Base-by-base conservation (phyloP, 2,113 vertebrate species). In the Cochlearius cochlearius region DNA sequence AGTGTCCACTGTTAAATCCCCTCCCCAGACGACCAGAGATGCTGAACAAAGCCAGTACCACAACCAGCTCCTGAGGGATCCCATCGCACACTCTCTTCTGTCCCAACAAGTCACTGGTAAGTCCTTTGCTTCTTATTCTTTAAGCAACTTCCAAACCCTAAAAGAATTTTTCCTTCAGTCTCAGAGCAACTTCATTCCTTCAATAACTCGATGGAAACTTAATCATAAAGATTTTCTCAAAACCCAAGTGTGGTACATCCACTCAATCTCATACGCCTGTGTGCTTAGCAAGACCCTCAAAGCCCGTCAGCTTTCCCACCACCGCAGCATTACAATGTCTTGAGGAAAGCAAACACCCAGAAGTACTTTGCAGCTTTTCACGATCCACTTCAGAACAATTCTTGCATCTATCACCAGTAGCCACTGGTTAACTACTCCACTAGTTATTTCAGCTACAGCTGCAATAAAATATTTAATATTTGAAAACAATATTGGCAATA, bases 231-330 rank as follows among this genome's bases (percentile, higher is more conserved):
- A 13, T 13, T 62, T 63, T 26, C 41, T 52, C 32, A 67, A 76
- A 72, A 72, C 11, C 21, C 29, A 53, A 23, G 26, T 26, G 22
- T 10, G 11, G 63, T 29, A 29, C 14, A 59, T 20, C 27, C 20
- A 21, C n/a, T 11, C 20, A 64, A 38, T 56, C 22, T 64, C 39
- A 38, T 1, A 1, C 1, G 1, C 8, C 15, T 14, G 15, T 11
- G 45, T 56, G 53, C 39, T 77, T 12, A 86, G 47, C 47, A 73
- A 56, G 64, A 47, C 36, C 21, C 63, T 26, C 47, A 78, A 41
- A 77, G 39, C 12, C 41, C 25, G 4, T 15, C 36, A 41, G 49
- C 53, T 53, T 77, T 82, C 49, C 32, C 20, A 84, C 8, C 34
- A 39, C 41, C 0, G 0, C 47, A 78, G 59, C 29, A 17, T 11